Evolutionary conservation across 2,113 vertebrate species (phyloP).

Genomic region (Cairina moschata): DNA sequence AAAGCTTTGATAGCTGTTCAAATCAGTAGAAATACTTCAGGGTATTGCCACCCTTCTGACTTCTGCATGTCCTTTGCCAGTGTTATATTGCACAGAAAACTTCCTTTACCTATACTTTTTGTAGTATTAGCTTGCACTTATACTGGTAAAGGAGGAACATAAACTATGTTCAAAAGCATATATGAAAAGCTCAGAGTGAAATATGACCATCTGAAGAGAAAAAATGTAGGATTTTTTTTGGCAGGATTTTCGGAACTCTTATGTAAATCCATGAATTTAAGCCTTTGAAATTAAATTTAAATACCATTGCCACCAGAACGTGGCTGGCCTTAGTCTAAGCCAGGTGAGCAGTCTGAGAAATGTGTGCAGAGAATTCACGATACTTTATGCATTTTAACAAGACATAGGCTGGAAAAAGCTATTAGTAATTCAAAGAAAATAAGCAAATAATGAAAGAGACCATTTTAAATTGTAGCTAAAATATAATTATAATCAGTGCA

Average conservation of each 20-base stretch:
- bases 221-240: neutral
- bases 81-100: neutral
- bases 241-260: constrained; percentile 21
- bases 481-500: neutral
- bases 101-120: neutral
- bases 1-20: neutral
- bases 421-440: neutral
- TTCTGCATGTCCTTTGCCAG: neutral
- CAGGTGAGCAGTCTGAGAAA: neutral
- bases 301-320: constrained; percentile 13
- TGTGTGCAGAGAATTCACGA: neutral
- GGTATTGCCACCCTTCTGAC: neutral
- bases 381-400: neutral
- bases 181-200: neutral
- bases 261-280: constrained; percentile 35
- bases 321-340: neutral
- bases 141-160: neutral
- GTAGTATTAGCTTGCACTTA: neutral
- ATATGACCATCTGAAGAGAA: neutral
- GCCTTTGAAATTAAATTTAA: constrained; percentile 58
- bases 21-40: neutral
- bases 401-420: neutral
- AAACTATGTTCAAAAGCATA: neutral
- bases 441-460: neutral
- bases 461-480: neutral